Evolutionary conservation across 2,888 invertebrate species (phyloP).

Genomic region (Sepioteuthis lessoniana): DNA sequence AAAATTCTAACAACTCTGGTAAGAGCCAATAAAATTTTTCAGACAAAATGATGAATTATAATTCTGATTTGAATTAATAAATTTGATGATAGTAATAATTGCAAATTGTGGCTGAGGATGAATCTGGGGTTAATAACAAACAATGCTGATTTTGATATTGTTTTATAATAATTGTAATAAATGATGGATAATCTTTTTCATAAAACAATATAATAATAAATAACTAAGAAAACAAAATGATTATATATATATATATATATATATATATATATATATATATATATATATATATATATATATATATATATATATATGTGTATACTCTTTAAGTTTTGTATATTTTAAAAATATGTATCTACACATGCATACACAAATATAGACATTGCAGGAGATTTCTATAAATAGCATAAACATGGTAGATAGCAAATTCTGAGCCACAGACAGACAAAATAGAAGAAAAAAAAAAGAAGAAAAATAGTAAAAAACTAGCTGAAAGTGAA

Average conservation of each 20-base stretch:
- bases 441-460: background rate
- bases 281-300: too few species aligned
- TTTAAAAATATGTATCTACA: background rate
- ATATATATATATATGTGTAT: too few species aligned
- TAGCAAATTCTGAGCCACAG: background rate
- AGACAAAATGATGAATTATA: too few species aligned
- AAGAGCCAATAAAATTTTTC: too few species aligned
- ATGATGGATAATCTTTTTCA: background rate
- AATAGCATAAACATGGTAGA: background rate
- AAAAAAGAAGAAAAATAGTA: background rate
- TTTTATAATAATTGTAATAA: background rate
- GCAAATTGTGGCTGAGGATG: too few species aligned
- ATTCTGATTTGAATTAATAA: too few species aligned
- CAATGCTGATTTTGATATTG: background rate
- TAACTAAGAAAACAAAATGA: too few species aligned
- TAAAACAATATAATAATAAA: background rate
- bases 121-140: background rate
- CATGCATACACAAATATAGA: background rate
- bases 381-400: background rate
- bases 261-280: too few species aligned
- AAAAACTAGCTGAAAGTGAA: background rate
- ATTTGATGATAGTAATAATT: too few species aligned
- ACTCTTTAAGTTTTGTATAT: too few species aligned
- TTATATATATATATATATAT: too few species aligned
- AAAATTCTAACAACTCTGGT: too few species aligned